Conservation (phyloP, 1,140 invertebrate species). For the Notospermus geniculatus region DNA sequence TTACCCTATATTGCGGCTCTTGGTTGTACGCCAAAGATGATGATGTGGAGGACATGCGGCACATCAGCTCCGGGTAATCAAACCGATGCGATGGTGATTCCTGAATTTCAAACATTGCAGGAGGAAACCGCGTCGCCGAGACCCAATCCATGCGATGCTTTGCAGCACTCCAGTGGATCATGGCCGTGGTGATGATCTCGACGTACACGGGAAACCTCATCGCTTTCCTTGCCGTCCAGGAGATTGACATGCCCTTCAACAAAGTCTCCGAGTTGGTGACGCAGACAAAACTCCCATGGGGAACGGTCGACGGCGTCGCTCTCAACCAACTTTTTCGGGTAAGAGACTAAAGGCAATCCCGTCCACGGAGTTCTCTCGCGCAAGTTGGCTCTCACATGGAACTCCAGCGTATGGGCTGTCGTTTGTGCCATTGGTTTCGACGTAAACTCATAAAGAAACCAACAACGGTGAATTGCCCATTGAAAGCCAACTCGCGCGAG, state of each 20-base stretch:
- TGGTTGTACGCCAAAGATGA: not conserved
- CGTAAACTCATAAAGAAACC: too few species aligned
- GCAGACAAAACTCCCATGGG: not conserved
- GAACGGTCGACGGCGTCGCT: not conserved
- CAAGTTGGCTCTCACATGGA: too few species aligned
- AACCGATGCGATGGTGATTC: not conserved
- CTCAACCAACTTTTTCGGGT: not conserved
- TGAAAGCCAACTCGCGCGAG: too few species aligned
- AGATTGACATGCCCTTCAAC: conserved; percentile 5
- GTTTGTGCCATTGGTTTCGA: too few species aligned
- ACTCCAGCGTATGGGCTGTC: too few species aligned
- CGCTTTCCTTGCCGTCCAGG: conserved; percentile 14
- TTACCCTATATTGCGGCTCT: not conserved
- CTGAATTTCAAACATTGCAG: not conserved
- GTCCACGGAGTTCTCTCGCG: too few species aligned
- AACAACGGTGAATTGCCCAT: too few species aligned
- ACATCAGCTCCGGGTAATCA: too few species aligned
- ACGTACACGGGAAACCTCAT: conserved; percentile 17
- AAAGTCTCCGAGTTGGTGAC: conserved; percentile 9
- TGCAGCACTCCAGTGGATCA: not conserved
- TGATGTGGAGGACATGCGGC: too few species aligned
- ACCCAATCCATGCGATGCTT: not conserved
- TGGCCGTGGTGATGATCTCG: conserved; percentile 11
- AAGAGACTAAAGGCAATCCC: too few species aligned
- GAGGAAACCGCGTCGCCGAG: not conserved